Base-by-base conservation (phyloP, 64 coral and sea anemone species). In the Orbicella faveolata region DNA sequence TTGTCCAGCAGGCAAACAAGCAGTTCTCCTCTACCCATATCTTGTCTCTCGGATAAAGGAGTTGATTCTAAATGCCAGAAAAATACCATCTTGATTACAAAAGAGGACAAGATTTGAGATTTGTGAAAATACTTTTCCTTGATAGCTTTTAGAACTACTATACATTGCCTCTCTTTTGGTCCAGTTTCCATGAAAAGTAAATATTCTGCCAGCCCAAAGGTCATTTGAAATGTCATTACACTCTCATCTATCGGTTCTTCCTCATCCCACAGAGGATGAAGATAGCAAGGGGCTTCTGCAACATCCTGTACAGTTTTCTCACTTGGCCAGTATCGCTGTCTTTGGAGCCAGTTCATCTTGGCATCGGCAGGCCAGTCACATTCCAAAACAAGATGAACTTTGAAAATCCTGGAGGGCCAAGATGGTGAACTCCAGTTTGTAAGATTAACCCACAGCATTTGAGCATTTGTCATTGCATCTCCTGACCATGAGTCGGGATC, bases 41-140 rank as follows among this genome's bases (percentile, higher is more conserved):
- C 34, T 51, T 84, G 81, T 20, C 81, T 65, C 19, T 44, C 20
- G 4, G 34, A 18, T 3, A 66, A 48, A 48, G 81, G 34, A 20
- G 36, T 84, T 44, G 81, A 84, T 84, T 84, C 18, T 69, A 84
- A 68, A 84, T 84, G 23, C 81, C 81, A 84, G 62, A 68, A 84
- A 23, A 84, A 36, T 4, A 48, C 81, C 26, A 39, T 52, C 20
- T 84, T 84, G 17, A 84, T 84, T 11, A 37, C 34, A 84, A 68
- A 68, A 15, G 63, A 84, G 51, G 81, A n/a, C 6, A 84, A 1
- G 19, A 84, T 51, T 68, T 84, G 62, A 51, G 36, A 84, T 63
- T 52, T 9, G 8, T 39, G 17, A 36, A 69, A 84, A 68, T 84
- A 48, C 36, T 69, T 70, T 66, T 68, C 81, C 18, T n/a, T 84